A percentile compares a stretch with the other conserved stretches of the same genome.
phyloP scores from a whole-genome alignment of 2,888 invertebrate genomes.

The Liopterus haemorrhoidalis region DNA sequence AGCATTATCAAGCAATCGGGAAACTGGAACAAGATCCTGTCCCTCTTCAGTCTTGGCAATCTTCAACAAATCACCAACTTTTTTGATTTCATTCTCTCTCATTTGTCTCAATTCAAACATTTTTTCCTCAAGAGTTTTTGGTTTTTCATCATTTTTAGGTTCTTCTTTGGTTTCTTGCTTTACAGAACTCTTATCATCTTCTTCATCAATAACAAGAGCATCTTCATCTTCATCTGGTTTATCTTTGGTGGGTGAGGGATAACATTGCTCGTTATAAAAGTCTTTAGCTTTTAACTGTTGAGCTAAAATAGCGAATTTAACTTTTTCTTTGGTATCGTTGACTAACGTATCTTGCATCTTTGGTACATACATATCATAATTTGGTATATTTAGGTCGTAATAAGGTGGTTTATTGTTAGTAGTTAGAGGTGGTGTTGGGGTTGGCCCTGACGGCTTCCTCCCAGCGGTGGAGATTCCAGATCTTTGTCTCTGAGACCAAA shows the following conservation, averaged over 20 bases:
- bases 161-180: slow-evolving; percentile 34
- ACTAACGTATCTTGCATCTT: slow-evolving; percentile 35
- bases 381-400: slow-evolving; percentile 40
- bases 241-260: slow-evolving; percentile 20
- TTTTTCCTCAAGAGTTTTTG: slow-evolving; percentile 22
- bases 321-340: slow-evolving; percentile 39
- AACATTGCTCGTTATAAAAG: slow-evolving; percentile 33
- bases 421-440: slow-evolving; percentile 26
- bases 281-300: slow-evolving; percentile 66
- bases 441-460: slow-evolving; percentile 43
- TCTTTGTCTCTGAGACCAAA: slow-evolving; percentile 74
- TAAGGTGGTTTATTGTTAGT: slow-evolving; percentile 34
- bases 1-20: slow-evolving; percentile 71
- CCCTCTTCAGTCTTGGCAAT: slow-evolving; percentile 45
- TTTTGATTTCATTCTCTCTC: slow-evolving; percentile 41
- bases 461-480: slow-evolving; percentile 52
- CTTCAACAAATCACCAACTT: slow-evolving; percentile 36
- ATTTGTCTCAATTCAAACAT: slow-evolving; percentile 32
- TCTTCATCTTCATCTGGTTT: slow-evolving; percentile 54
- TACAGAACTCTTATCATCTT: slow-evolving; percentile 39
- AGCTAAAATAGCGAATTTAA: slow-evolving; percentile 71
- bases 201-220: slow-evolving; percentile 63
- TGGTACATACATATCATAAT: slow-evolving; percentile 35
- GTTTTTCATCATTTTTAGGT: slow-evolving; percentile 29
- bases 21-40: slow-evolving; percentile 71